Conservation (phyloP, 2,888 invertebrate species). For the Chirona hameri region DNA sequence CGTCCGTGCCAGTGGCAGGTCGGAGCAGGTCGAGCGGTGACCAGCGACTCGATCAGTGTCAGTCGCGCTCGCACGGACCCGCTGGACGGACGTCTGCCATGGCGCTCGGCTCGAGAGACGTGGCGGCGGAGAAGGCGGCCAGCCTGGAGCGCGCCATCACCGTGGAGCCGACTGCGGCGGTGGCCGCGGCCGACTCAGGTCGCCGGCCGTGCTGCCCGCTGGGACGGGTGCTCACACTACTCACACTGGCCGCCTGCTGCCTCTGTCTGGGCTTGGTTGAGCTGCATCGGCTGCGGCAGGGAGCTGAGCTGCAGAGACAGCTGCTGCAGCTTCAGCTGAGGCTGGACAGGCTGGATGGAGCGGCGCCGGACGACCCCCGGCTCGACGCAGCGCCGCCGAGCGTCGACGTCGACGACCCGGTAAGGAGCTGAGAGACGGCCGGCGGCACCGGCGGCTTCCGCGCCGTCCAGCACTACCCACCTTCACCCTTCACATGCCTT, state of each 20-base stretch:
- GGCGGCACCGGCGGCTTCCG: neutral
- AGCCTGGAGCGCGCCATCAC: no score
- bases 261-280: neutral
- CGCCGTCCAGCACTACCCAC: neutral
- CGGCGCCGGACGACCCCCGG: neutral
- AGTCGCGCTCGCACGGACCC: no score
- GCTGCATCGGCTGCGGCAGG: neutral
- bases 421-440: neutral
- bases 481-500: no score
- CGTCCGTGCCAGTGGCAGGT: neutral
- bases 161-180: no score
- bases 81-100: neutral
- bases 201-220: slow-evolving; percentile 3
- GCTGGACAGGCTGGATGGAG: neutral
- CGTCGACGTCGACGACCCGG: neutral
- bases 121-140: slow-evolving; percentile 1
- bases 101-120: neutral
- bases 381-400: no score
- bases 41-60: no score
- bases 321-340: neutral
- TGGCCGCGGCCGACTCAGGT: neutral
- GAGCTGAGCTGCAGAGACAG: neutral
- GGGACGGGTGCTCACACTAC: neutral
- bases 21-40: neutral
- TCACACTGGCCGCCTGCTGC: neutral